These are phyloP conservation scores for Cygnus olor DNA, from an alignment of 2,797 vertebrate species.

Conservation along the genomic window DNA sequence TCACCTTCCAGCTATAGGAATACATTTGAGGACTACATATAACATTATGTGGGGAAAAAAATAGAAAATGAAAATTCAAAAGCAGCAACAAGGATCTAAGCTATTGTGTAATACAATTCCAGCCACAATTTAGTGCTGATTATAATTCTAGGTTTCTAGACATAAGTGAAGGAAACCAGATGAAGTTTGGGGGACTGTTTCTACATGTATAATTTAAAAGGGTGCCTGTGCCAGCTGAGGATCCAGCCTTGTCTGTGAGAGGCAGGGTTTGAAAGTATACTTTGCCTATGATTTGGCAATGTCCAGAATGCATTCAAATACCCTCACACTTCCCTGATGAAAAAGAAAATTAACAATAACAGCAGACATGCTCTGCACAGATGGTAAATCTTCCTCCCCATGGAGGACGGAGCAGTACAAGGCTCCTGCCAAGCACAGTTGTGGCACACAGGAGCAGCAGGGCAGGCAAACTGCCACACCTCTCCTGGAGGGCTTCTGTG, in stretches of 20 bases:
- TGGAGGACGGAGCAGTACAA: background rate
- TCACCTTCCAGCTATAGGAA: constrained; percentile 14
- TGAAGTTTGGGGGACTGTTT: background rate
- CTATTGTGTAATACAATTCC: background rate
- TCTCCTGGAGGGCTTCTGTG: too few species aligned
- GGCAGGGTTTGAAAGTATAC: background rate
- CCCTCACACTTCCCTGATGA: background rate
- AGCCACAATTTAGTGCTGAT: constrained; percentile 34
- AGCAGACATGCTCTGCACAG: background rate
- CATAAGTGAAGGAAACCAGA: background rate
- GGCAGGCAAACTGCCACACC: background rate
- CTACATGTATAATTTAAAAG: background rate
- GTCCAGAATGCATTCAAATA: background rate
- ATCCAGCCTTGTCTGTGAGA: background rate
- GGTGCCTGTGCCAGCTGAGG: background rate
- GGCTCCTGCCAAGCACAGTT: background rate
- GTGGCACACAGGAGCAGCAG: too few species aligned
- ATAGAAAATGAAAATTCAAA: constrained; percentile 26
- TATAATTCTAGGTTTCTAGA: constrained; percentile 45
- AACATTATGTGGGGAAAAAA: background rate
- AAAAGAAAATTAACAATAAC: background rate
- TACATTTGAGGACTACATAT: background rate
- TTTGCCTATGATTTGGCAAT: background rate
- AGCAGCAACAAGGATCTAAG: background rate
- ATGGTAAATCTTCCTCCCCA: background rate